Evolutionary conservation across 2,113 vertebrate genomes (phyloP), one percentile per base, ranked within the genome.

Genomic region (Elanoides forficatus): DNA sequence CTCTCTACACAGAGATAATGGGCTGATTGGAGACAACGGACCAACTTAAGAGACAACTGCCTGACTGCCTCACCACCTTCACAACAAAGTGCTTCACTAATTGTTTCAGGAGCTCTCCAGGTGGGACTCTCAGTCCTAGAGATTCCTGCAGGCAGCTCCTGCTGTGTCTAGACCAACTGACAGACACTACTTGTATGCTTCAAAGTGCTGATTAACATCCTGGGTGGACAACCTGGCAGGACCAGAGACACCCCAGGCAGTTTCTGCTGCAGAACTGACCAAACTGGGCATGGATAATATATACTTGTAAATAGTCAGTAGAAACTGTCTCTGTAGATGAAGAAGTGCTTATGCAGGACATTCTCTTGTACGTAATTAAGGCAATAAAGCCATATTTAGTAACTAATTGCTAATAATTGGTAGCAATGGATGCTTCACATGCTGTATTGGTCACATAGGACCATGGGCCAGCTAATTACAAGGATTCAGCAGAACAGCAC

Each of bases 61-160:
- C 27, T 70, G 58, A 53, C 72, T 84, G 32, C 43, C 20, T 81
- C 13, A 2, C 60, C 67, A 88, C n/a, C 47, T 79, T 59, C 56
- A 90, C 52, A 76, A 86, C 60, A 53, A 88, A 95, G 63, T 9
- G 20, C 50, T 80, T 42, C 34, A 27, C 32, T 88, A 90, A 70
- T 84, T 75, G 74, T 90, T 81, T 86, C 68, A 88, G 30, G 9
- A 93, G 59, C 53, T 86, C 71, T 86, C 88, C 71, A 91, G 63
- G 80, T 70, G 32, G 63, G 63, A 74, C 14, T 65, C 43, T 88
- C 75, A 78, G 67, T 30, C 29, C 68, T 78, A 65, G 22, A 94
- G 85, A 89, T 38, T 89, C 94, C 76, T 94, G 56, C 73, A 88
- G 89, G 82, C 93, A 88, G 58, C 62, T 94, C 71, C 80, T 88